phyloP scores from a whole-genome alignment of 1,140 invertebrate species.

The Drosophila kurseongensis region DNA sequence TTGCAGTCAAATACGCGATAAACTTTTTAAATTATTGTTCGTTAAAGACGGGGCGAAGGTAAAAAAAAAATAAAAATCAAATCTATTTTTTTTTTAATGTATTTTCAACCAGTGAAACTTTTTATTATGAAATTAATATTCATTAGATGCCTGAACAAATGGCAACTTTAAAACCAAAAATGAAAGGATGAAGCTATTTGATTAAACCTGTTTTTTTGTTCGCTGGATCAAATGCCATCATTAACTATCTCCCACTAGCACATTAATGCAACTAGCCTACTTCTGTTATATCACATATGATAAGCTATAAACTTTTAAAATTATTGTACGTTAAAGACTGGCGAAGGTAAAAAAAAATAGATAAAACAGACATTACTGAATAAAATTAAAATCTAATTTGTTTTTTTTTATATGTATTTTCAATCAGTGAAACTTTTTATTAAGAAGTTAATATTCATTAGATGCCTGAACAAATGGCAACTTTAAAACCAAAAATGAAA shows the following conservation, averaged over 20 bases:
- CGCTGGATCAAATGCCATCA: conserved; percentile 1
- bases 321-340: conserved; percentile 15
- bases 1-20: conserved; percentile 24
- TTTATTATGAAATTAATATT: background rate
- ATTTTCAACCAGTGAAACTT: background rate
- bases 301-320: conserved; percentile 31
- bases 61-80: too few species aligned
- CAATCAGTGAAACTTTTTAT: background rate
- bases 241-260: conserved; percentile 31
- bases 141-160: background rate
- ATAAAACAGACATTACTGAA: background rate
- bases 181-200: background rate
- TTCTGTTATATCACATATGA: conserved; percentile 23
- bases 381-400: too few species aligned
- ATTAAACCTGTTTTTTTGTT: conserved; percentile 2
- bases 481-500: background rate
- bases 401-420: too few species aligned
- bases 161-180: background rate
- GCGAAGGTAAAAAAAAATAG: background rate
- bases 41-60: background rate
- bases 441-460: background rate
- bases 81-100: too few species aligned
- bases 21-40: conserved; percentile 29
- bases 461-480: background rate
- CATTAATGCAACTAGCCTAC: conserved; percentile 30